Percentiles rank a stretch among this genome's conserved stretches.
These are phyloP conservation scores for Desoria tigrina DNA, from an alignment of 2,888 invertebrate genomes.

Conservation along the genomic window DNA sequence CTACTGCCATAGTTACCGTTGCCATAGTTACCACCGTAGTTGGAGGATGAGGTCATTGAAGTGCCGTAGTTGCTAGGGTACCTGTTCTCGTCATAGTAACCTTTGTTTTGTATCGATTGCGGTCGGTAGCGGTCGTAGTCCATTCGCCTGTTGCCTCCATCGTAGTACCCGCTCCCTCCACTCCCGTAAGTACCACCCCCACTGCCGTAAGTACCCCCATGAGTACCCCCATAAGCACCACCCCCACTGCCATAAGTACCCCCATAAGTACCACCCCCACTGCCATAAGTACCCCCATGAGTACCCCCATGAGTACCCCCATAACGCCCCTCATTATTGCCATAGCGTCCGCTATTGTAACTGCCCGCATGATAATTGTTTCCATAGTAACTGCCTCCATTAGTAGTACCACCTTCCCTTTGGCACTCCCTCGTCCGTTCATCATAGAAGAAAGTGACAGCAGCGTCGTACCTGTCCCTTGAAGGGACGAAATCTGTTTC, in stretches of 20 bases:
- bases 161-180: slow-evolving; percentile 15
- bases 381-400: slow-evolving; percentile 2
- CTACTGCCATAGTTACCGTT: neutral
- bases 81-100: no score
- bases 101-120: no score
- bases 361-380: neutral
- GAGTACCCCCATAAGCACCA: neutral
- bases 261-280: slow-evolving; percentile 10
- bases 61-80: no score
- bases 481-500: slow-evolving; percentile 40
- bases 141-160: no score
- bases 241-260: slow-evolving; percentile 2
- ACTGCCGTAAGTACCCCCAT: neutral
- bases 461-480: slow-evolving; percentile 43
- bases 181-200: neutral
- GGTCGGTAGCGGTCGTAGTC: no score
- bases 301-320: no score
- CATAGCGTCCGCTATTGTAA: neutral
- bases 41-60: neutral
- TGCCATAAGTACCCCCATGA: no score
- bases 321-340: slow-evolving; percentile 11
- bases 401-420: no score
- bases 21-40: neutral
- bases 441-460: slow-evolving; percentile 37
- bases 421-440: no score